These are phyloP conservation scores for Eupithecia centaureata DNA, from an alignment of 2,888 invertebrate genomes.

Conservation along the genomic window DNA sequence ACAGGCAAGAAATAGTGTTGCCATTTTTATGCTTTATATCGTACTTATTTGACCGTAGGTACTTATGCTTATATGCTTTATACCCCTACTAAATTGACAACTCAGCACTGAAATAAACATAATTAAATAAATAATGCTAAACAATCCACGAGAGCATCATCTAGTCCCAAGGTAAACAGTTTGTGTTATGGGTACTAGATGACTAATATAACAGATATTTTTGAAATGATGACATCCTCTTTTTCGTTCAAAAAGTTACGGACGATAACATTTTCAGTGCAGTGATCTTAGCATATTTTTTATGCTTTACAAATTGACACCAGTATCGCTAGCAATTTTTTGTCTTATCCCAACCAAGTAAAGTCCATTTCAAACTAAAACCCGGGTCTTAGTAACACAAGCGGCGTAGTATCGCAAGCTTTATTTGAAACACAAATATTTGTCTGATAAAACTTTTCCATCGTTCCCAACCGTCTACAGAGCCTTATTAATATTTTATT, in stretches of 20 bases:
- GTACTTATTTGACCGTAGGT: not conserved
- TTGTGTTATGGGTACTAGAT: too few relatives aligned
- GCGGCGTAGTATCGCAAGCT: constrained; percentile 64
- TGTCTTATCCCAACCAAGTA: not conserved
- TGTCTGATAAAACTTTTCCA: constrained; percentile 77
- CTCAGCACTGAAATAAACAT: too few relatives aligned
- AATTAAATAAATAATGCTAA: too few relatives aligned
- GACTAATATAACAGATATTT: too few relatives aligned
- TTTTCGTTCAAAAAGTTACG: too few relatives aligned
- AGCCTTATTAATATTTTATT: constrained; percentile 84
- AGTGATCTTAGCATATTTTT: not conserved
- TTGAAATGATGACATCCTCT: too few relatives aligned
- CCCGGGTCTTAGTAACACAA: constrained; percentile 10
- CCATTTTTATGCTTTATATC: not conserved
- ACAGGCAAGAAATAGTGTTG: not conserved
- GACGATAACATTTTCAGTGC: too few relatives aligned
- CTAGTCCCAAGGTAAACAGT: too few relatives aligned
- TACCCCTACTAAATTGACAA: too few relatives aligned
- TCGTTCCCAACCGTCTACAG: constrained; percentile 64
- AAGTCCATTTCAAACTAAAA: constrained; percentile 12
- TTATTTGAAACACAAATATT: constrained; percentile 84
- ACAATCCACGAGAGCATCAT: too few relatives aligned
- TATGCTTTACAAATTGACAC: not conserved
- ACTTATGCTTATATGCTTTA: too few relatives aligned
- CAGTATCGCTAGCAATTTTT: not conserved